These are phyloP conservation scores for Chaetodon trifascialis DNA, from an alignment of 2,113 vertebrate genomes.

Conservation along the genomic window DNA sequence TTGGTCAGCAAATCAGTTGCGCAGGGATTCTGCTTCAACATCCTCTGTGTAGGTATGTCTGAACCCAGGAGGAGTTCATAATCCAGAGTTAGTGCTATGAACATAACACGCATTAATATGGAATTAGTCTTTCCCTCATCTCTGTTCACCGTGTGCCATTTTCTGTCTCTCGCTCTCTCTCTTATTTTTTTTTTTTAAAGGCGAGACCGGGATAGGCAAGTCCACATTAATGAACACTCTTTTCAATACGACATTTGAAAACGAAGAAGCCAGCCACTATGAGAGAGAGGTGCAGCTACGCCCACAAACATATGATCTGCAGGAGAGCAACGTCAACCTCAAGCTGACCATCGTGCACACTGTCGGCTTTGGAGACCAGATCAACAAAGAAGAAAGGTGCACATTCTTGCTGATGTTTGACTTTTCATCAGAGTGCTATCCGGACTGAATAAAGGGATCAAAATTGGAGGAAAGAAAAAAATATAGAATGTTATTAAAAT, in stretches of 20 bases:
- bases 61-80: neutral
- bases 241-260: slow-evolving; percentile 95
- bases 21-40: slow-evolving; percentile 97
- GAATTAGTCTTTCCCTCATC: neutral
- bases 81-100: no score
- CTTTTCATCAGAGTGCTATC: neutral
- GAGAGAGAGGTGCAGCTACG: slow-evolving; percentile 87
- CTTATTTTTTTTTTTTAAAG: slow-evolving; percentile 68
- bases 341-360: slow-evolving; percentile 95
- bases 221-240: slow-evolving; percentile 97
- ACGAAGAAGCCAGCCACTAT: slow-evolving; percentile 93
- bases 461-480: neutral
- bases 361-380: slow-evolving; percentile 96
- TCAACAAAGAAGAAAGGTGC: slow-evolving; percentile 96
- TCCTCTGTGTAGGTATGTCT: slow-evolving; percentile 95
- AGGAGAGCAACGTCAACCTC: slow-evolving; percentile 95
- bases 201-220: slow-evolving; percentile 97
- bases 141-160: neutral
- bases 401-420: neutral
- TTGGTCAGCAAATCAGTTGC: slow-evolving; percentile 95
- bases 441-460: neutral
- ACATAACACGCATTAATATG: neutral
- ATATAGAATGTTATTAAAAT: neutral
- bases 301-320: slow-evolving; percentile 90
- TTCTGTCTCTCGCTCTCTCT: neutral